A percentile compares a stretch with the other conserved stretches of the same genome.
Conservation (phyloP, 2,113 vertebrate species). For the Excalfactoria chinensis region DNA sequence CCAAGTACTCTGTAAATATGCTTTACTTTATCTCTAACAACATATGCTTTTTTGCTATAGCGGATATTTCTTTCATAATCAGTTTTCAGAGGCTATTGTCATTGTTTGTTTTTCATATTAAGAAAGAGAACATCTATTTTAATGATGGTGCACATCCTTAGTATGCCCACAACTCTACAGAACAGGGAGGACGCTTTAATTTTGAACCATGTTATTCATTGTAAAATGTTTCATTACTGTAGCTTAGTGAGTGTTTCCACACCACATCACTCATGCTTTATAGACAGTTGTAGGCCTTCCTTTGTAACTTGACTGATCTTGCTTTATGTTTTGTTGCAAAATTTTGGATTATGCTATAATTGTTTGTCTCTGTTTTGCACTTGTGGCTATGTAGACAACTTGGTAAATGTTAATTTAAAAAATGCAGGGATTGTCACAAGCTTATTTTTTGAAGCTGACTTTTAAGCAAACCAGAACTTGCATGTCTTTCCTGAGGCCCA, state of each 20-base stretch:
- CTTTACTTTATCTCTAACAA: background rate
- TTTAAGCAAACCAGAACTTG: background rate
- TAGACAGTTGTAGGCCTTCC: background rate
- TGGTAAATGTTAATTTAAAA: background rate
- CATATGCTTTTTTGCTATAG: background rate
- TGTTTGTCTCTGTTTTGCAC: background rate
- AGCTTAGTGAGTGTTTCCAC: background rate
- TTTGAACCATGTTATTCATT: background rate
- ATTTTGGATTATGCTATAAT: background rate
- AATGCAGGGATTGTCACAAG: background rate
- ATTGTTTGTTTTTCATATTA: background rate
- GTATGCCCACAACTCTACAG: background rate
- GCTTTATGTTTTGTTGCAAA: background rate
- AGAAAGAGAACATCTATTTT: background rate
- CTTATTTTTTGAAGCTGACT: background rate
- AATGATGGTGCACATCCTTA: background rate
- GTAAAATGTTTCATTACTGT: background rate
- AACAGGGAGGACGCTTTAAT: accelerated
- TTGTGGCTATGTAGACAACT: accelerated
- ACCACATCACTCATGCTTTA: accelerated
- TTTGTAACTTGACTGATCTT: background rate
- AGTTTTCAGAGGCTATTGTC: background rate
- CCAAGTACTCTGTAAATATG: background rate
- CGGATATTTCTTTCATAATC: background rate
- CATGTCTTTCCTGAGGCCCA: background rate